Evolutionary conservation across 2,888 invertebrate species (phyloP).

Genomic region (Apamea crenata): DNA sequence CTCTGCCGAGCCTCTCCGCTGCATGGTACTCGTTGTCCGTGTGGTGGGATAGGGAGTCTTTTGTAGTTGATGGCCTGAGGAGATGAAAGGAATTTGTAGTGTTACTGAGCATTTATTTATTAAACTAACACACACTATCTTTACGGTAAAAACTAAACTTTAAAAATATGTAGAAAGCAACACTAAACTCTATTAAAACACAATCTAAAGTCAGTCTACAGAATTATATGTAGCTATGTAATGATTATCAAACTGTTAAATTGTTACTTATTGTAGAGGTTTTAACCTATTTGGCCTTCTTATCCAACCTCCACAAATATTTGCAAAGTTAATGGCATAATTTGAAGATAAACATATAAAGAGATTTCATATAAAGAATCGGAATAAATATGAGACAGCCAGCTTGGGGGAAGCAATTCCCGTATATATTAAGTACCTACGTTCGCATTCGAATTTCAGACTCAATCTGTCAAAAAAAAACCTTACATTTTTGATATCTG

Average conservation of each 20-base stretch:
- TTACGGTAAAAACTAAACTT: no score
- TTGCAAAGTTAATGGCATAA: not conserved
- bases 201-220: no score
- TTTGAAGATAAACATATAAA: not conserved
- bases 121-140: no score
- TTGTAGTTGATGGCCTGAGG: slow-evolving; percentile 92
- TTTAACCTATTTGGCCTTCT: not conserved
- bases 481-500: not conserved
- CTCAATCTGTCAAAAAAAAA: not conserved
- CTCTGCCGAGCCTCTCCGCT: slow-evolving; percentile 92
- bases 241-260: no score
- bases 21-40: slow-evolving; percentile 93
- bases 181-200: no score
- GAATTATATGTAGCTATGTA: no score
- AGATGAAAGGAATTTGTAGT: not conserved
- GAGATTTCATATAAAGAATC: not conserved
- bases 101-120: no score
- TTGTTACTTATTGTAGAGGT: not conserved
- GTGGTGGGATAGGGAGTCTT: slow-evolving; percentile 91
- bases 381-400: not conserved
- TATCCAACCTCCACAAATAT: not conserved
- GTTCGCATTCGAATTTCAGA: not conserved
- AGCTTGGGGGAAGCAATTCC: not conserved
- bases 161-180: no score
- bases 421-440: not conserved